Evolutionary conservation across 2,888 invertebrate species (phyloP), one percentile per base, ranked within the genome.

Genomic region (Rosalia funebris): DNA sequence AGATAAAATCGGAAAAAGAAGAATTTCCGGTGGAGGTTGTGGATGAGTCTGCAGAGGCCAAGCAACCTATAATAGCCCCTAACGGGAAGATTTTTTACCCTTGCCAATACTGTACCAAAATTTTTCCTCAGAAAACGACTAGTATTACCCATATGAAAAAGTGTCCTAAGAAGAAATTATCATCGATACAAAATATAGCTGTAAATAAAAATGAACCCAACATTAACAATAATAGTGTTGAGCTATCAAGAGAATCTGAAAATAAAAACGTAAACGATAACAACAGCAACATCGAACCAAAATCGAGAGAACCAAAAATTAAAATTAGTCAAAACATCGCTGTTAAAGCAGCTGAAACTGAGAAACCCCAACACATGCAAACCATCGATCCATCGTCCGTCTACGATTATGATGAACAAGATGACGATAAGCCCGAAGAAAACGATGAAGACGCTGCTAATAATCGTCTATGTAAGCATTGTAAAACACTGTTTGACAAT

Each of bases 371-470:
- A 20, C 14, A 16, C 11, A 44, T 1, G 42, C 45, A 46, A n/a
- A 12, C 9, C 32, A 20, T 50, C 50, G 41, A 57, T 37, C 55
- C 62, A 44, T 34, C 61, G 7, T 63, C 68, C 3, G 50, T 69
- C 5, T 70, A 63, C 20, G 69, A 68, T 54, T 70, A 63, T 20
- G 61, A 63, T 50, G 68, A 70, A 42, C 57, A 56, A 47, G 66
- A 69, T 32, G 60, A 60, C 0, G 63, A 61, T 15, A 44, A 47
- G 19, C 31, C 39, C 5, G 31, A 31, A 34, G 55, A 56, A 19
- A 16, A 39, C 14, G 36, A 34, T 1, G 44, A 56, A 11, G 46
- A 41, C 1, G 34, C n/a, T 4, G 19, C 19, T 31, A 52, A 41
- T 14, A 53, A 52, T 10, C 32, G 19, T 37, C 42, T 52, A 15